A percentile compares a stretch with the other conserved stretches of the same genome.
Conservation (phyloP, 2,797 vertebrate species). For the Rhinoraja longicauda region DNA sequence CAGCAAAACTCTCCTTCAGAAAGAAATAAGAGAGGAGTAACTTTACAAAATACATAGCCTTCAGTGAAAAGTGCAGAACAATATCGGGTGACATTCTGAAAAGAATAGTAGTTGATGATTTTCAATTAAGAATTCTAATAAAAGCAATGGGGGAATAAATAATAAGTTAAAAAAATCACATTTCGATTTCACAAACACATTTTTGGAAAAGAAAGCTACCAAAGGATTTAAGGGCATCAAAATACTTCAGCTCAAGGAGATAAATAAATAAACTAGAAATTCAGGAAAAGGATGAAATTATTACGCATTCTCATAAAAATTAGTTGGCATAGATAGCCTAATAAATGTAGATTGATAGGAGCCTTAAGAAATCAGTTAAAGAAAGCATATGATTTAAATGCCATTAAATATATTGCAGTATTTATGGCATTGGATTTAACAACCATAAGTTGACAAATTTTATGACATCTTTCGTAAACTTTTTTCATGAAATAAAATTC, state of each 20-base stretch:
- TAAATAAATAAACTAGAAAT: background rate
- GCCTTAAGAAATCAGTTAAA: background rate
- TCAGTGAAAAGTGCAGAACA: background rate
- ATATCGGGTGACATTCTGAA: background rate
- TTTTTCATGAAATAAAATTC: background rate
- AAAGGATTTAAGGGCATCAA: background rate
- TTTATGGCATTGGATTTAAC: background rate
- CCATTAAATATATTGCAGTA: background rate
- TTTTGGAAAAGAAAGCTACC: background rate
- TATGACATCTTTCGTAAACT: background rate
- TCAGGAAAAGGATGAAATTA: background rate
- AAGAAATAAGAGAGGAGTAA: too few relatives aligned
- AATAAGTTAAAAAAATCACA: background rate
- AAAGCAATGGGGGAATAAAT: background rate
- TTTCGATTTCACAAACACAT: background rate
- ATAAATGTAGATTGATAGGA: background rate
- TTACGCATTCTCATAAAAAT: background rate
- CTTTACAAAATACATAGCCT: background rate
- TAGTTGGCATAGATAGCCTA: background rate
- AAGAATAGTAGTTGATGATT: background rate
- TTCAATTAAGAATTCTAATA: background rate
- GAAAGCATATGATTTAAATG: background rate
- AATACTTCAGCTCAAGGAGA: background rate
- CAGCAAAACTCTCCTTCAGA: background rate
- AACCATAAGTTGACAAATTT: background rate